Conservation (phyloP, 2,113 vertebrate species). For the Actenoides lindsayi region DNA sequence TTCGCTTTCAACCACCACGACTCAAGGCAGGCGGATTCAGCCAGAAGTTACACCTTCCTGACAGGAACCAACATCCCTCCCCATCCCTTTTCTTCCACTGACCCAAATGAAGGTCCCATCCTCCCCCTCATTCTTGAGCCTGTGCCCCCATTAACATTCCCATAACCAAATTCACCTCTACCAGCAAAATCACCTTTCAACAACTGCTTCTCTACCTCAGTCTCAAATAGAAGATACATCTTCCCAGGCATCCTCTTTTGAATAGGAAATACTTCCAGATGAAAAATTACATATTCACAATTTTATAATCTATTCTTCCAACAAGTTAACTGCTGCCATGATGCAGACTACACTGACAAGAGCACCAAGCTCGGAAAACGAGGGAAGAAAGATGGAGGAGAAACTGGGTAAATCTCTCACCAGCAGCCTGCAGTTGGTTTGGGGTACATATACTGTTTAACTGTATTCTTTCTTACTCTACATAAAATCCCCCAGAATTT, state of each 20-base stretch:
- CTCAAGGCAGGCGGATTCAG: background rate
- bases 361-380: background rate
- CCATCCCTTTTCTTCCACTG: background rate
- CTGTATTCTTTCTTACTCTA: background rate
- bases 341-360: background rate
- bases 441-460: background rate
- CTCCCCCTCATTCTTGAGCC: background rate
- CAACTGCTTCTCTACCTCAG: background rate
- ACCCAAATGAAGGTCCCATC: background rate
- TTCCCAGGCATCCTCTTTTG: background rate
- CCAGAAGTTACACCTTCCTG: background rate
- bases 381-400: background rate
- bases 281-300: background rate
- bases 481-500: background rate
- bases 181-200: background rate
- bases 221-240: background rate
- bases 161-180: background rate
- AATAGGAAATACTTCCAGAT: background rate
- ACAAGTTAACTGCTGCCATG: background rate
- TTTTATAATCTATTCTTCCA: background rate
- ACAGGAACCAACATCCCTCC: background rate
- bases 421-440: background rate
- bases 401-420: background rate
- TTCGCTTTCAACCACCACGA: background rate
- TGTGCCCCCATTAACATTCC: background rate